phyloP scores from a whole-genome alignment of 2,888 invertebrate species.

The Chydorus sphaericus region DNA sequence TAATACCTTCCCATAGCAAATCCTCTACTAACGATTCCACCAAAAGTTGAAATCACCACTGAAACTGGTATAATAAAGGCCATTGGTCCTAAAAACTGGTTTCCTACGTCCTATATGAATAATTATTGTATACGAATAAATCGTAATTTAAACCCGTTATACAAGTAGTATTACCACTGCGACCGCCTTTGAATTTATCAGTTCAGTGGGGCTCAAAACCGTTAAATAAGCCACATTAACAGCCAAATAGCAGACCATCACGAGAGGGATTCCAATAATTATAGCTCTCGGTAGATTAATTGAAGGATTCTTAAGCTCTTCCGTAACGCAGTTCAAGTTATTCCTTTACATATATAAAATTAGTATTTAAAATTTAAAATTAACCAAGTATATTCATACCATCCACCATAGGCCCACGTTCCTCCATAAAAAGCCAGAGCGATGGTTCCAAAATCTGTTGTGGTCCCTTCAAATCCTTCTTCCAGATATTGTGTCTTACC shows the following conservation, averaged over 20 bases:
- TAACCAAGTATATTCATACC: too few species aligned
- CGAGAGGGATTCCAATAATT: slow-evolving; percentile 62
- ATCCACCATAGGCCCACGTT: slow-evolving; percentile 89
- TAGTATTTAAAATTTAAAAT: too few species aligned
- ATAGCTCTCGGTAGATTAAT: slow-evolving; percentile 66
- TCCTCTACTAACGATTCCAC: slow-evolving; percentile 42
- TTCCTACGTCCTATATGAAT: slow-evolving; percentile 21
- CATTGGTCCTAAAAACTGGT: slow-evolving; percentile 46
- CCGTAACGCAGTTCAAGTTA: slow-evolving; percentile 97
- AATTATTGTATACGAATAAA: too few species aligned
- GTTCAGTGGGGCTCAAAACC: slow-evolving; percentile 52
- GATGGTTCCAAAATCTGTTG: slow-evolving; percentile 61
- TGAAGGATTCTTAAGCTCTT: slow-evolving; percentile 94
- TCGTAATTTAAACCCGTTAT: too few species aligned
- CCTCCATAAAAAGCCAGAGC: slow-evolving; percentile 91
- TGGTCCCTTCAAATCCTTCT: slow-evolving; percentile 51
- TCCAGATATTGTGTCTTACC: slow-evolving; percentile 13
- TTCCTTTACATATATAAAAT: slow-evolving; percentile 37
- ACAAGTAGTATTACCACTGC: slow-evolving; percentile 49
- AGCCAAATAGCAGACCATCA: slow-evolving; percentile 60
- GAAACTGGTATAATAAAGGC: slow-evolving; percentile 55
- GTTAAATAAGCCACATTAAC: slow-evolving; percentile 85
- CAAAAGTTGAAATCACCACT: slow-evolving; percentile 61
- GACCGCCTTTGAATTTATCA: slow-evolving; percentile 57
- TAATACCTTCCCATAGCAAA: slow-evolving; percentile 9